These are phyloP conservation scores for Lordiphosa fenestrarum DNA, from an alignment of 2,888 invertebrate genomes.

Conservation along the genomic window DNA sequence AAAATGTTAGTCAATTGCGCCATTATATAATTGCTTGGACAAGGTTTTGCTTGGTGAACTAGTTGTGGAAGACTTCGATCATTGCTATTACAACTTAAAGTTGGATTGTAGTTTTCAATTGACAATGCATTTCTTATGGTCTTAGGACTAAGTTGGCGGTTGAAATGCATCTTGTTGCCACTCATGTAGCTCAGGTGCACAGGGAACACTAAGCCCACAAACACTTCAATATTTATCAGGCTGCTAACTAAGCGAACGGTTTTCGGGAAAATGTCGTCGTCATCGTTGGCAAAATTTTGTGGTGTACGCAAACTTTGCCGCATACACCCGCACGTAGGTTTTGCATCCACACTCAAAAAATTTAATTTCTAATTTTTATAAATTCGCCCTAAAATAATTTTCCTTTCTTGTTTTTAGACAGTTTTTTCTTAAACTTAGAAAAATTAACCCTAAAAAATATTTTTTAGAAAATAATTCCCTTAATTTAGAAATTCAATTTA, in stretches of 20 bases:
- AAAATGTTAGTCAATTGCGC: slow-evolving; percentile 39
- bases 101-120: slow-evolving; percentile 14
- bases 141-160: no score
- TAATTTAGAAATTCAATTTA: no score
- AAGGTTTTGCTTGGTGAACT: slow-evolving; percentile 7
- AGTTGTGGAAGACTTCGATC: background rate
- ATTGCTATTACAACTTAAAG: background rate
- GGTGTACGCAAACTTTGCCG: background rate
- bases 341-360: no score
- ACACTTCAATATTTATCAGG: background rate
- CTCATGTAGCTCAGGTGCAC: background rate
- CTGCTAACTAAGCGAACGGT: background rate
- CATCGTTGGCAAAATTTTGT: background rate
- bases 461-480: no score
- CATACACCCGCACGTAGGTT: slow-evolving; percentile 53
- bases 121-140: no score
- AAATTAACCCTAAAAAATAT: no score
- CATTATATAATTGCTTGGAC: slow-evolving; percentile 45
- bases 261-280: slow-evolving; percentile 1
- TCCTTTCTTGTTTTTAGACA: no score
- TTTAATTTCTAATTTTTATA: no score
- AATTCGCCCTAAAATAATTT: no score
- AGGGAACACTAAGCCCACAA: no score
- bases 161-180: background rate
- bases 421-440: no score